Base-by-base conservation (phyloP, 2,113 vertebrate species). In the Ia io region DNA sequence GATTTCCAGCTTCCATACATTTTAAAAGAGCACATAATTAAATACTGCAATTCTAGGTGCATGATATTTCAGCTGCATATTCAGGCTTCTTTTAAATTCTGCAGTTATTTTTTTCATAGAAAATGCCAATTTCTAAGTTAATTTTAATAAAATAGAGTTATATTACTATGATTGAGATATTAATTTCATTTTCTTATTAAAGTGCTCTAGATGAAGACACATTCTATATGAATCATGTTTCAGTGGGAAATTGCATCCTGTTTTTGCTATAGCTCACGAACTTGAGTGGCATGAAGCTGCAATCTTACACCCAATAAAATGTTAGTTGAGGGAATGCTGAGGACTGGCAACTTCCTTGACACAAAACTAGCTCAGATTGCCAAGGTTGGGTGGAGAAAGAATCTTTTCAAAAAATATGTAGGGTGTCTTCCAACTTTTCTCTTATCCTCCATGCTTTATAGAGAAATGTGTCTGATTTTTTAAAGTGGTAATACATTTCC, bases 121-220 rank as follows among this genome's bases (percentile, higher is more conserved):
- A 91, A 95, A 96, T 20, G 63, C 53, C 93, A 92, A 53, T 11
- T 10, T 96, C 2, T 97, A n/a, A 93, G 0, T 97, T 96, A 94
- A 95, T 65, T 90, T 92, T 97, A 73, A 88, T 89, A 51, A 63
- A 90, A 35, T 59, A 42, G 44, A 95, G 76, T 42, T 93, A 37
- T 25, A 88, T 84, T 86, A 82, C 69, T 89, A 49, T 90, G 78
- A 63, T 65, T 84, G 65, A 32, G n/a, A 70, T 87, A 32, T 51
- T 91, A 91, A 84, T 97, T 96, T 82, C 93, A 6, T 95, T 76
- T 94, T 96, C 96, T 84, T 91, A 92, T 51, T 94, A 65, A 82
- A 25, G 69, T 96, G 61, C 56, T 88, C 30, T 37, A 9, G 44
- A 51, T 78, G 69, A 97, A 94, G 89, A 84, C 12, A 92, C 77